These are phyloP conservation scores for Craniophora ligustri DNA, from an alignment of 2,888 invertebrate genomes.

Conservation along the genomic window DNA sequence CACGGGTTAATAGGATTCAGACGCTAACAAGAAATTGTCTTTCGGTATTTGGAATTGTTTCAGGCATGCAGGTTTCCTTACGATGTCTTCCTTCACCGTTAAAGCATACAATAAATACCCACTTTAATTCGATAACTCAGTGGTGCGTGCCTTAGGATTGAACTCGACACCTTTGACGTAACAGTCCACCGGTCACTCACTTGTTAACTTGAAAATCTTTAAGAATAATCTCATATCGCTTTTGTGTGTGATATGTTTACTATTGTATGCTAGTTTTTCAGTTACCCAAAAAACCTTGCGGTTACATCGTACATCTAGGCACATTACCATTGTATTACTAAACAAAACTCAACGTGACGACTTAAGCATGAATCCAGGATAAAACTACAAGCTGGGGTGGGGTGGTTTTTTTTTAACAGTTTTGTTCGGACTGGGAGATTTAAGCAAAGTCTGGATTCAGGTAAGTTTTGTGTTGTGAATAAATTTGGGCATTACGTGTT, in stretches of 20 bases:
- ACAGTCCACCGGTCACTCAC: too few relatives aligned
- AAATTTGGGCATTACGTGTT: neutral
- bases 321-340: slow-evolving; percentile 42
- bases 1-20: too few relatives aligned
- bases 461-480: neutral
- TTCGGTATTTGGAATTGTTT: too few relatives aligned
- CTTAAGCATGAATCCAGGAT: slow-evolving; percentile 11
- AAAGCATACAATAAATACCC: too few relatives aligned
- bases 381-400: slow-evolving; percentile 8
- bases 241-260: slow-evolving; percentile 1
- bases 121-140: too few relatives aligned
- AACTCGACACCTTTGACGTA: too few relatives aligned
- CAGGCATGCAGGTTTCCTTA: too few relatives aligned
- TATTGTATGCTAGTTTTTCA: slow-evolving; percentile 25
- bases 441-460: neutral
- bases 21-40: too few relatives aligned
- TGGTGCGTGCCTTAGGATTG: too few relatives aligned
- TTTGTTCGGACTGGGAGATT: slow-evolving; percentile 4
- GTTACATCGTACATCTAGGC: slow-evolving; percentile 35
- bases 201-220: neutral
- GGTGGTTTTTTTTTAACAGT: neutral
- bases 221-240: neutral
- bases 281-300: slow-evolving; percentile 18
- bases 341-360: slow-evolving; percentile 25
- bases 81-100: too few relatives aligned